Conservation (phyloP, 1,140 invertebrate species). For the Amyelois transitella region DNA sequence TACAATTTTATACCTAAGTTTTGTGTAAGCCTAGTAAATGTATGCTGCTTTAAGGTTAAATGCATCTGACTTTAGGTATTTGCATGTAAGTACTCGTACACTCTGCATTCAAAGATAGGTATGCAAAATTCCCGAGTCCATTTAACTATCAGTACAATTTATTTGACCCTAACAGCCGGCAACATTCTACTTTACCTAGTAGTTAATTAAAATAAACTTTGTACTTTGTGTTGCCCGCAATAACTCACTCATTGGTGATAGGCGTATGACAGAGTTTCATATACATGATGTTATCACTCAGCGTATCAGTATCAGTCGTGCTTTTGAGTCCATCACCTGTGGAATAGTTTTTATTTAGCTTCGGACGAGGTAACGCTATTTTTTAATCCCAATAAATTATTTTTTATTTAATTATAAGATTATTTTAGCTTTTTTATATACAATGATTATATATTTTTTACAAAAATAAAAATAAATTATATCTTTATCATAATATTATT, state of each 20-base stretch:
- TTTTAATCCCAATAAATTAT: neutral
- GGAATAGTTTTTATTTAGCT: neutral
- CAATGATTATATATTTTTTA: too few relatives aligned
- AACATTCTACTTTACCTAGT: neutral
- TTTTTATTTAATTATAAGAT: neutral
- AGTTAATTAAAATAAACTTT: neutral
- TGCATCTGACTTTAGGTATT: too few relatives aligned
- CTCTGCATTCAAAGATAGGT: too few relatives aligned
- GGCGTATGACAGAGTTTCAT: neutral
- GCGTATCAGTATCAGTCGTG: neutral
- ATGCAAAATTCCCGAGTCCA: neutral
- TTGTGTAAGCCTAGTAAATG: too few relatives aligned
- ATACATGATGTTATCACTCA: neutral
- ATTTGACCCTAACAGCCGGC: neutral
- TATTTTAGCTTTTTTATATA: too few relatives aligned
- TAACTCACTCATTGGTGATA: neutral
- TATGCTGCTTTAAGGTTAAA: too few relatives aligned
- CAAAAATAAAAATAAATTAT: too few relatives aligned
- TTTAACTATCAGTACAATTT: neutral
- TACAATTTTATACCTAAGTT: too few relatives aligned
- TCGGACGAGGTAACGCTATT: neutral
- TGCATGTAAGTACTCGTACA: too few relatives aligned
- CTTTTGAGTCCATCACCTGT: neutral
- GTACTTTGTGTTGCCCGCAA: neutral
- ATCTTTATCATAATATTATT: too few relatives aligned